Percentiles rank a stretch among this genome's conserved stretches.
Conservation (phyloP, 1,140 invertebrate genomes). For the Tachypleus tridentatus region DNA sequence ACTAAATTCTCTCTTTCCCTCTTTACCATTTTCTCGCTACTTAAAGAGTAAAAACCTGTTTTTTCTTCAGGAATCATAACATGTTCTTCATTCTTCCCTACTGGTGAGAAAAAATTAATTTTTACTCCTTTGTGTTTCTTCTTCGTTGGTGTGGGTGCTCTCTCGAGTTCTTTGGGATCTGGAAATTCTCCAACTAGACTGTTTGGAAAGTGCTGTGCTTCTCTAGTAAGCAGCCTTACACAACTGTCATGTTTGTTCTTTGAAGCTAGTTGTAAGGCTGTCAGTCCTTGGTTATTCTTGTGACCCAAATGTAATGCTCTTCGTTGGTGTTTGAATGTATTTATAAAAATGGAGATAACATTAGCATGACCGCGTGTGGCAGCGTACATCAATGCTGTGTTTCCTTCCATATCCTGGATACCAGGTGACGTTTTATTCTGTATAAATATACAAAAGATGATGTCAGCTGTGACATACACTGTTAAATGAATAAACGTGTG, state of each 20-base stretch:
- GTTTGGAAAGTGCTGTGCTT: conserved; percentile 14
- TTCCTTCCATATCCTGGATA: conserved; percentile 25
- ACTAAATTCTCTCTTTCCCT: no score
- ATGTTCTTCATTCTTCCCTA: no score
- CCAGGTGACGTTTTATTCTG: conserved; percentile 22
- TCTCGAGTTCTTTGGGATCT: conserved; percentile 12
- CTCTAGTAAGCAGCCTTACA: conserved; percentile 11
- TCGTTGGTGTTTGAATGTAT: conserved; percentile 8
- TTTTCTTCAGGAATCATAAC: no score
- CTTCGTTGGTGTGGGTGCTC: conserved; percentile 10
- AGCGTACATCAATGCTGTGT: conserved; percentile 26
- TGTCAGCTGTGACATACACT: no score
- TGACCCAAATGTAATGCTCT: conserved; percentile 10
- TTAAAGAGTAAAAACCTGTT: no score
- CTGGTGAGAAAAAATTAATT: no score
- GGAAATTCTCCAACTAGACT: conserved; percentile 10
- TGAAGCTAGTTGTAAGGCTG: conserved; percentile 17
- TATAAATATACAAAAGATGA: no score
- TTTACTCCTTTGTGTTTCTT: no score
- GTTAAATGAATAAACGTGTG: no score
- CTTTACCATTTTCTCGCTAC: no score
- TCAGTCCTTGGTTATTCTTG: conserved; percentile 18
- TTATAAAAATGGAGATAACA: conserved; percentile 17
- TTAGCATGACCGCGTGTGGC: conserved; percentile 16
- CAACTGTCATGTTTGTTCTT: conserved; percentile 13